phyloP scores from a whole-genome alignment of 2,888 invertebrate genomes.

The Mactromeris polynyma region DNA sequence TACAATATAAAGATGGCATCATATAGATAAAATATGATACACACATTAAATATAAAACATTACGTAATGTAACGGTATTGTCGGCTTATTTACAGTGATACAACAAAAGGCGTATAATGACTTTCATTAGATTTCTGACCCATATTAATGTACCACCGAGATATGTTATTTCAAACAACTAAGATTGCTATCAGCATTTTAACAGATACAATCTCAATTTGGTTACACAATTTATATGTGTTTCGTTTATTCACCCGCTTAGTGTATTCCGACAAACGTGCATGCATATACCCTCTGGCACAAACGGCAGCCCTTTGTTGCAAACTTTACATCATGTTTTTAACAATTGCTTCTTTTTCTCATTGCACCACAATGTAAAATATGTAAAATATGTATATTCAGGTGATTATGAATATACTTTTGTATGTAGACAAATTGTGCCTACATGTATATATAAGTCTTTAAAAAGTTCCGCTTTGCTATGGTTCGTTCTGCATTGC shows the following conservation, averaged over 20 bases:
- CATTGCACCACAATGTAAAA: too few relatives aligned
- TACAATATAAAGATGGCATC: background rate
- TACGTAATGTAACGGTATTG: slow-evolving; percentile 10
- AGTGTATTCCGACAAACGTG: background rate
- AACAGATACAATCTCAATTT: background rate
- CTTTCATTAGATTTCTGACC: background rate
- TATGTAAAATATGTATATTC: too few relatives aligned
- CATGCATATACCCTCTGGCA: background rate
- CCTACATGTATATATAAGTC: too few relatives aligned
- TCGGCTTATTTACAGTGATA: background rate
- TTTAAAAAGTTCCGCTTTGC: too few relatives aligned
- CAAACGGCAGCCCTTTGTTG: background rate
- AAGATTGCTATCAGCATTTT: background rate
- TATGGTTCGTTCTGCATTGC: too few relatives aligned
- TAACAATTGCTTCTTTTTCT: background rate
- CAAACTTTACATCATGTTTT: background rate
- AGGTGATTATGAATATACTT: too few relatives aligned
- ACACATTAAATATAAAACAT: slow-evolving; percentile 9
- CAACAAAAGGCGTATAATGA: background rate
- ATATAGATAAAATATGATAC: background rate
- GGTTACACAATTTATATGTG: background rate
- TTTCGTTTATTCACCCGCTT: background rate
- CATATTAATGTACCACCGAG: background rate
- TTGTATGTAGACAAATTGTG: too few relatives aligned
- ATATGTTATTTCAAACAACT: background rate